Evolutionary conservation across 2,113 vertebrate species (phyloP).

Genomic region (Odontesthes bonariensis): DNA sequence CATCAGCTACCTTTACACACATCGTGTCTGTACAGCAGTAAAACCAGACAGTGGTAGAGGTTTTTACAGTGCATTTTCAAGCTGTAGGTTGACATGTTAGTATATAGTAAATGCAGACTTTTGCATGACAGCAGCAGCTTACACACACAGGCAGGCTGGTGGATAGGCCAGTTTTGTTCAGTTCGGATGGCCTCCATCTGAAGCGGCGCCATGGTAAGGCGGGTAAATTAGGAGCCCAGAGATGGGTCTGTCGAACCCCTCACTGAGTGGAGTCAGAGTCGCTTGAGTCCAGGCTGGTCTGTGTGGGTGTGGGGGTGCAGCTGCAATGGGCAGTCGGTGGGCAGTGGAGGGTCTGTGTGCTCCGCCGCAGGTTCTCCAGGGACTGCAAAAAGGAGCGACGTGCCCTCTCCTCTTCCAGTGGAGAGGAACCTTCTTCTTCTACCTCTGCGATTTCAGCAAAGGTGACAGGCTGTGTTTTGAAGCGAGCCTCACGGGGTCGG

Average conservation of each 20-base stretch:
- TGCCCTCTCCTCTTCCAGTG: constrained; percentile 95
- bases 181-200: constrained; percentile 58
- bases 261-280: constrained; percentile 94
- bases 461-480: constrained; percentile 98
- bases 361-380: constrained; percentile 93
- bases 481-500: constrained; percentile 90
- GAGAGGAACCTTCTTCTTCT: constrained; percentile 94
- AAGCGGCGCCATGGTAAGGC: constrained; percentile 41
- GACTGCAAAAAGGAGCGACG: constrained; percentile 96
- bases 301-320: constrained; percentile 81
- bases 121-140: constrained; percentile 50
- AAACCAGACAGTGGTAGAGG: constrained; percentile 41
- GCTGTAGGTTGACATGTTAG: constrained; percentile 65
- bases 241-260: constrained; percentile 39
- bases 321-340: constrained; percentile 78
- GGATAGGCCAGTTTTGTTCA: constrained; percentile 64
- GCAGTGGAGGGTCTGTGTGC: constrained; percentile 90
- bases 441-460: constrained; percentile 98
- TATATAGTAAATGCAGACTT: constrained; percentile 56
- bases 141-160: constrained; percentile 49
- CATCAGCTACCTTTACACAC: constrained; percentile 50
- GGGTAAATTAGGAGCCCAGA: not conserved
- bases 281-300: constrained; percentile 93
- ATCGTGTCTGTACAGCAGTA: constrained; percentile 50
- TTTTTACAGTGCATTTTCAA: constrained; percentile 44